A percentile compares a stretch with the other conserved stretches of the same genome.
phyloP scores from a whole-genome alignment of 2,113 vertebrate genomes.

The Cryptotis parvus region DNA sequence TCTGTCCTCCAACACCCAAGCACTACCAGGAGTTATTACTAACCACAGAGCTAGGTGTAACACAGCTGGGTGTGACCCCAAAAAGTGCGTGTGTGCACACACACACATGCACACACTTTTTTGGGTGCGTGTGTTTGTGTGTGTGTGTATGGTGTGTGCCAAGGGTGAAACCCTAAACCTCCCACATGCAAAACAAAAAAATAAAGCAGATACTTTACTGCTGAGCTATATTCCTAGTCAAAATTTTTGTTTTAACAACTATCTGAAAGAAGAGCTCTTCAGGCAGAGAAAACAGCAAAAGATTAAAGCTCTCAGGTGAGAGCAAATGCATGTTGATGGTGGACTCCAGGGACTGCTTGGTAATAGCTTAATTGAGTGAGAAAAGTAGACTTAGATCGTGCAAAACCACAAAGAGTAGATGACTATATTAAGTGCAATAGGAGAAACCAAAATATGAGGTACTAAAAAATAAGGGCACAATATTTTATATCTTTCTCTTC shows the following conservation, averaged over 20 bases:
- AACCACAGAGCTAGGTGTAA: too few relatives aligned
- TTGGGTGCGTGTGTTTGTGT: too few relatives aligned
- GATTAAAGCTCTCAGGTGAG: not conserved
- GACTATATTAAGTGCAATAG: slow-evolving; percentile 7
- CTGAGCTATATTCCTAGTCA: too few relatives aligned
- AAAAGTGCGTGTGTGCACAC: too few relatives aligned
- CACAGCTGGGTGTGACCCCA: too few relatives aligned
- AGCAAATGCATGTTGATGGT: not conserved
- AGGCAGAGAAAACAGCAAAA: not conserved
- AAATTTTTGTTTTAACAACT: not conserved
- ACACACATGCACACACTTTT: too few relatives aligned
- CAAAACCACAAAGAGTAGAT: not conserved
- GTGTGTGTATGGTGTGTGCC: too few relatives aligned
- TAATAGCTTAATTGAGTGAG: not conserved
- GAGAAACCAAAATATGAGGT: not conserved
- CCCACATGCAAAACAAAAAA: too few relatives aligned
- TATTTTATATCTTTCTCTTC: not conserved
- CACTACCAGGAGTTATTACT: too few relatives aligned
- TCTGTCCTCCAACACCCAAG: too few relatives aligned
- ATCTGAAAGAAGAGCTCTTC: not conserved
- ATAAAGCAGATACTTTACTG: too few relatives aligned
- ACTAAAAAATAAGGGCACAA: not conserved
- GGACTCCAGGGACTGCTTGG: not conserved
- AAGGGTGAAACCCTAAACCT: too few relatives aligned
- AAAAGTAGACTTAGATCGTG: not conserved